Conservation (phyloP, 2,888 invertebrate species). For the Eupithecia dodoneata region DNA sequence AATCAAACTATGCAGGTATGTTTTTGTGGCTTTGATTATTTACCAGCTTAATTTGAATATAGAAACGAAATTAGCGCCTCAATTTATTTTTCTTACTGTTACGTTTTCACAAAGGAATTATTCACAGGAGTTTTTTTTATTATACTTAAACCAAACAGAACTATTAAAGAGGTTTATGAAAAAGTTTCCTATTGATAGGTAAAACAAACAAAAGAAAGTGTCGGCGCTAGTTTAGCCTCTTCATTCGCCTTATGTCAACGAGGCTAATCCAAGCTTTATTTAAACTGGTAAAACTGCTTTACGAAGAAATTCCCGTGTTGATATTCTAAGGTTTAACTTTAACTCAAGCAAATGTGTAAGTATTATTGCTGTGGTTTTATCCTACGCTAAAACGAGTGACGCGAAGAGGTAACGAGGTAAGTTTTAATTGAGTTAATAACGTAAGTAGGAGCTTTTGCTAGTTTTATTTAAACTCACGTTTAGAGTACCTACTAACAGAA, state of each 20-base stretch:
- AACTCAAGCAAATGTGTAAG: background rate
- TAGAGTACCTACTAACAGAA: too few species aligned
- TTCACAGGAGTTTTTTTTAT: background rate
- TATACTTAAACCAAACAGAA: background rate
- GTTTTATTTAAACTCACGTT: background rate
- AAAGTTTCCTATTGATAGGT: background rate
- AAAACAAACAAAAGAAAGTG: background rate
- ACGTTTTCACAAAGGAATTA: background rate
- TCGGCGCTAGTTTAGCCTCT: background rate
- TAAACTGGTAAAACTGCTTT: slow-evolving; percentile 23
- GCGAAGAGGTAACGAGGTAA: background rate
- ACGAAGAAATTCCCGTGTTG: slow-evolving; percentile 13
- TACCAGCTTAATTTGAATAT: background rate
- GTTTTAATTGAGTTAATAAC: background rate
- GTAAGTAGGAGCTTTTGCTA: background rate
- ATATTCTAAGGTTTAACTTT: slow-evolving; percentile 16
- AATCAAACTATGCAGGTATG: background rate
- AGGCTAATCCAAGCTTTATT: background rate
- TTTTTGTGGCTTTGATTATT: background rate
- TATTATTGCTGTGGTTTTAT: background rate
- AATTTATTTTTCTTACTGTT: background rate
- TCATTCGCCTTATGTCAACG: background rate
- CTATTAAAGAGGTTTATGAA: background rate
- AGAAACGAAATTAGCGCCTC: background rate
- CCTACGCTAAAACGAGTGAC: background rate